phyloP scores from a whole-genome alignment of 2,888 invertebrate species.

The Tetranychus truncatus region DNA sequence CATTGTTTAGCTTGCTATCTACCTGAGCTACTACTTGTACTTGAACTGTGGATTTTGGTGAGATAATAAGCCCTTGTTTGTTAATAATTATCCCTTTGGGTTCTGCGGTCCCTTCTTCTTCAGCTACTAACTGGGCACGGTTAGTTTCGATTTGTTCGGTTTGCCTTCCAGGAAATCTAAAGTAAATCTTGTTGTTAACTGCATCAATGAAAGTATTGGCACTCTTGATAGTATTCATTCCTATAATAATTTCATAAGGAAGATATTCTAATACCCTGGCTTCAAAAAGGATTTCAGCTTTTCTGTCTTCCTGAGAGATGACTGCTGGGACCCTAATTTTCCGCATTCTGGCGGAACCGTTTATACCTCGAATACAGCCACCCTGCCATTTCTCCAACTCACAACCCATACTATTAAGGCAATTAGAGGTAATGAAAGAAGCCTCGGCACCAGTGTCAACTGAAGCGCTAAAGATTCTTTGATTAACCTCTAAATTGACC shows the following conservation, averaged over 20 bases:
- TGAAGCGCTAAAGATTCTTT: not conserved
- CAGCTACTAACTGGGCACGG: too few species aligned
- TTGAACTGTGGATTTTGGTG: too few species aligned
- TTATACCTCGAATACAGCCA: not conserved
- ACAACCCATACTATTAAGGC: not conserved
- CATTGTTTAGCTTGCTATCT: too few species aligned
- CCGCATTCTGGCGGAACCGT: not conserved
- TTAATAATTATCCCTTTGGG: too few species aligned
- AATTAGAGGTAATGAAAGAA: not conserved
- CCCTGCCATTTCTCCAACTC: not conserved
- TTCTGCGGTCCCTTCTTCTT: too few species aligned
- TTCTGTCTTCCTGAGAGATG: not conserved
- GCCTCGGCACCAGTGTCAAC: constrained; percentile 4
- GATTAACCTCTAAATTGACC: not conserved
- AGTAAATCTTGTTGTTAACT: not conserved
- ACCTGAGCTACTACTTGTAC: too few species aligned
- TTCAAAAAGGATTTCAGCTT: not conserved
- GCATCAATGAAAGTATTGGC: not conserved
- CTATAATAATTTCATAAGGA: not conserved
- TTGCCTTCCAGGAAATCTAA: not conserved
- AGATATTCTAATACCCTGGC: not conserved
- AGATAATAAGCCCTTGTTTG: too few species aligned
- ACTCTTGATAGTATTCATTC: not conserved
- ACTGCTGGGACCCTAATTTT: not conserved
- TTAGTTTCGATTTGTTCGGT: not conserved